phyloP scores from a whole-genome alignment of 2,113 vertebrate species.

The Aspiorhynchus laticeps region DNA sequence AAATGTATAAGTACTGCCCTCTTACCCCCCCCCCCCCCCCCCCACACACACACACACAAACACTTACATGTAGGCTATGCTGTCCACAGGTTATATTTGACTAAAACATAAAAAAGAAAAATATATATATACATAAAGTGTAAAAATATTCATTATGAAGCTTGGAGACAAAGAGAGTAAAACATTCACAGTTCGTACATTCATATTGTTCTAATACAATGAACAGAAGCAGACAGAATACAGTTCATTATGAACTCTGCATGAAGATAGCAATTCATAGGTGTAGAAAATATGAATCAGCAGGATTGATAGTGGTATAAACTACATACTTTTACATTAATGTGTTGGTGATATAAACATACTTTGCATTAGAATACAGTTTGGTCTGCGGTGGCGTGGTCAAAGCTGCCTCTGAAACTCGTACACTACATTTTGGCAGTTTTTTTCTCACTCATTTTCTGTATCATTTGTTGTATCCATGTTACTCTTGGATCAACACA shows the following conservation, averaged over 20 bases:
- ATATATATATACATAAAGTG: neutral
- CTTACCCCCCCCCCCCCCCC: neutral
- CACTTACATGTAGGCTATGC: neutral
- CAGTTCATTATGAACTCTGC: slow-evolving; percentile 39
- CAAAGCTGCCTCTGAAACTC: neutral
- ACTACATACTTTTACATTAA: neutral
- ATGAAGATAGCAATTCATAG: slow-evolving; percentile 13
- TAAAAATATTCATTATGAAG: neutral
- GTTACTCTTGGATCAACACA: slow-evolving; percentile 21
- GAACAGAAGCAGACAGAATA: neutral
- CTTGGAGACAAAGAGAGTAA: neutral
- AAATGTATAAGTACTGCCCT: neutral
- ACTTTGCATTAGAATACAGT: neutral
- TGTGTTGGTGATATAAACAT: neutral
- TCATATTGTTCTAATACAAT: slow-evolving; percentile 8
- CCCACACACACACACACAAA: neutral
- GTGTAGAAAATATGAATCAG: slow-evolving; percentile 8
- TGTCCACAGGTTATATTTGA: neutral
- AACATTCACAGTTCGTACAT: slow-evolving; percentile 41
- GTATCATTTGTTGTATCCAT: slow-evolving; percentile 37
- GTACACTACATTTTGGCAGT: accelerated
- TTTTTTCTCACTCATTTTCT: accelerated
- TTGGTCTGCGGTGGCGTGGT: neutral
- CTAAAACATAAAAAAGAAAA: neutral
- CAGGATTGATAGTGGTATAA: neutral